Evolutionary conservation across 2,797 vertebrate genomes (phyloP).

Genomic region (Pangasius djambal): DNA sequence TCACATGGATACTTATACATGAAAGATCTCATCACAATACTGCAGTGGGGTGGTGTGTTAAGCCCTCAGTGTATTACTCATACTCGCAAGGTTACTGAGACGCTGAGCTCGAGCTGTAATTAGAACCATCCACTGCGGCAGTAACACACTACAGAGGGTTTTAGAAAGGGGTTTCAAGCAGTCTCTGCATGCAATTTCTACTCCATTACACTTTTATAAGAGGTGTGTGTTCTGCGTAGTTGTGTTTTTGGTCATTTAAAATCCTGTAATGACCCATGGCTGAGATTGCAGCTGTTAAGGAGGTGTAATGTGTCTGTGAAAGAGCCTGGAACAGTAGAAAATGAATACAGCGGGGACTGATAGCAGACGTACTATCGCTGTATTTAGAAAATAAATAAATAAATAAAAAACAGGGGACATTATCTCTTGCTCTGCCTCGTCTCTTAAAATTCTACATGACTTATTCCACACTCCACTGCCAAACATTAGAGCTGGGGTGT

Average conservation of each 20-base stretch:
- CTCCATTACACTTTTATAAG: constrained; percentile 16
- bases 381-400: neutral
- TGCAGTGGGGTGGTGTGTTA: neutral
- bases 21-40: neutral
- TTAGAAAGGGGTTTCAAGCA: neutral
- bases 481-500: neutral
- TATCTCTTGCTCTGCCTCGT: neutral
- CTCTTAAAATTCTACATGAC: neutral
- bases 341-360: neutral
- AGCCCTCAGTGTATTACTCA: neutral
- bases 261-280: constrained; percentile 15
- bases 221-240: constrained; percentile 19
- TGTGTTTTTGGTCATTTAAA: neutral
- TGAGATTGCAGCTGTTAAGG: constrained; percentile 25
- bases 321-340: constrained; percentile 19
- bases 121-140: constrained; percentile 6
- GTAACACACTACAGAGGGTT: neutral
- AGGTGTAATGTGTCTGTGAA: constrained; percentile 22
- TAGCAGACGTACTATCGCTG: neutral
- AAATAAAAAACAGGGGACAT: neutral
- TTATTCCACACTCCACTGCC: neutral
- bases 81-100: neutral
- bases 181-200: constrained; percentile 20
- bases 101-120: constrained; percentile 27
- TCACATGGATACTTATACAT: neutral